A percentile compares a stretch with the other conserved stretches of the same genome.
Conservation (phyloP, 2,888 invertebrate species). For the Phalangium opilio region DNA sequence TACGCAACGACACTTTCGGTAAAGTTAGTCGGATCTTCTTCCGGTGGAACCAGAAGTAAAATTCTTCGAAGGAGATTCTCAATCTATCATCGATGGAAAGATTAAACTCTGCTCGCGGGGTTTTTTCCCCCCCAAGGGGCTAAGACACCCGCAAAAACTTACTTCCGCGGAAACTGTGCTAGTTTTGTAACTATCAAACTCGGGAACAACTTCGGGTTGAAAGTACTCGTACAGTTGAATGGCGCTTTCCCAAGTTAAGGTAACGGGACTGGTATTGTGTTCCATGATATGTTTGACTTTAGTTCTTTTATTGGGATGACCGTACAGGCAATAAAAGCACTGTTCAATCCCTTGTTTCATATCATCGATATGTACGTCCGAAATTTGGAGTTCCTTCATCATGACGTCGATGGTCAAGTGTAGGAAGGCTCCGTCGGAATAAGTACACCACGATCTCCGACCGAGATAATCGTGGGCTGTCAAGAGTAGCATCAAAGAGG, state of each 20-base stretch:
- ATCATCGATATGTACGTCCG: constrained; percentile 32
- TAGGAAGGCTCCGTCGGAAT: constrained; percentile 57
- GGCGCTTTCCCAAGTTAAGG: constrained; percentile 38
- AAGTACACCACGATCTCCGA: constrained; percentile 57
- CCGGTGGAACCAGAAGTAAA: constrained; percentile 25
- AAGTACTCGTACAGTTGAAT: constrained; percentile 50
- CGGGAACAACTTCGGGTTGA: constrained; percentile 59
- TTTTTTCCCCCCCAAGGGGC: no score
- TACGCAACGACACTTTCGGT: constrained; percentile 48
- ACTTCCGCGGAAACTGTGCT: constrained; percentile 68
- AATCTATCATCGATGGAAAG: constrained; percentile 25
- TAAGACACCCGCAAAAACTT: no score
- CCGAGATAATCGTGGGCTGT: constrained; percentile 73
- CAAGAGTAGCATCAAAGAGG: constrained; percentile 56
- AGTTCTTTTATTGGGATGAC: constrained; percentile 56
- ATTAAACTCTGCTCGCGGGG: no score
- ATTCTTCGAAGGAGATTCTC: constrained; percentile 30
- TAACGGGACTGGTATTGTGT: constrained; percentile 53
- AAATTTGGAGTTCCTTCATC: constrained; percentile 23
- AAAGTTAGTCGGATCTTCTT: constrained; percentile 30
- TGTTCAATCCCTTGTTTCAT: constrained; percentile 69
- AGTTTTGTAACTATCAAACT: constrained; percentile 54
- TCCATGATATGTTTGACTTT: constrained; percentile 52
- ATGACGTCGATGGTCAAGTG: constrained; percentile 59
- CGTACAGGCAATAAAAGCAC: constrained; percentile 67